Conservation (phyloP, 2,888 invertebrate genomes). For the Apodemia mormo region DNA sequence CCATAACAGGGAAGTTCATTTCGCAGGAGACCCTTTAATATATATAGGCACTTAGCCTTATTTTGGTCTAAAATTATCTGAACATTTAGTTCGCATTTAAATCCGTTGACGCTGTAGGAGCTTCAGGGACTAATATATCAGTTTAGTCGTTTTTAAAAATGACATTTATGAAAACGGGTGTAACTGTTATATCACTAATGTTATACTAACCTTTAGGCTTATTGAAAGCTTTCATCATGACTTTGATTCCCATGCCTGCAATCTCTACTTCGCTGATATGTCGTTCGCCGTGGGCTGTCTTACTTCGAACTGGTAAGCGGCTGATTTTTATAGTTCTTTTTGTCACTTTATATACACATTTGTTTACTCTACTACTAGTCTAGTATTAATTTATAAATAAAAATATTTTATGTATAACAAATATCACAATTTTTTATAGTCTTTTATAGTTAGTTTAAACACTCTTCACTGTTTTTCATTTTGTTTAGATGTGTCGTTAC, state of each 20-base stretch:
- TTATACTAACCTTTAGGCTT: slow-evolving; percentile 89
- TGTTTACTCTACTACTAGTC: slow-evolving; percentile 35
- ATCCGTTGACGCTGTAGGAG: too few relatives aligned
- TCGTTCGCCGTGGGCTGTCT: slow-evolving; percentile 57
- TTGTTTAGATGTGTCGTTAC: slow-evolving; percentile 61
- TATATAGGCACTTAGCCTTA: too few relatives aligned
- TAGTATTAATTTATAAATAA: slow-evolving; percentile 36
- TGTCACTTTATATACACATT: slow-evolving; percentile 38
- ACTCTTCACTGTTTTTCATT: slow-evolving; percentile 81
- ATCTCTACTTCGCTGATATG: slow-evolving; percentile 69
- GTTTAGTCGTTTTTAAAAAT: neutral
- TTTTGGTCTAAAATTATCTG: too few relatives aligned
- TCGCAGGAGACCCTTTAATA: too few relatives aligned
- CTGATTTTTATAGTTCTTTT: slow-evolving; percentile 41
- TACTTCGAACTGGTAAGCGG: slow-evolving; percentile 46
- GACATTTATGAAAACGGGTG: neutral
- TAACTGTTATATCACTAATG: neutral
- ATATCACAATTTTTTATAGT: slow-evolving; percentile 66
- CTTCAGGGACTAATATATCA: too few relatives aligned
- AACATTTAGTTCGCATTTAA: too few relatives aligned
- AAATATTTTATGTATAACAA: slow-evolving; percentile 46
- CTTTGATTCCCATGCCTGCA: slow-evolving; percentile 93
- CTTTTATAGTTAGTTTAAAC: slow-evolving; percentile 63
- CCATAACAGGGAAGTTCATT: too few relatives aligned
- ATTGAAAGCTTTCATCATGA: slow-evolving; percentile 92